Conservation (phyloP, 2,113 vertebrate species). For the Tor tambroides region DNA sequence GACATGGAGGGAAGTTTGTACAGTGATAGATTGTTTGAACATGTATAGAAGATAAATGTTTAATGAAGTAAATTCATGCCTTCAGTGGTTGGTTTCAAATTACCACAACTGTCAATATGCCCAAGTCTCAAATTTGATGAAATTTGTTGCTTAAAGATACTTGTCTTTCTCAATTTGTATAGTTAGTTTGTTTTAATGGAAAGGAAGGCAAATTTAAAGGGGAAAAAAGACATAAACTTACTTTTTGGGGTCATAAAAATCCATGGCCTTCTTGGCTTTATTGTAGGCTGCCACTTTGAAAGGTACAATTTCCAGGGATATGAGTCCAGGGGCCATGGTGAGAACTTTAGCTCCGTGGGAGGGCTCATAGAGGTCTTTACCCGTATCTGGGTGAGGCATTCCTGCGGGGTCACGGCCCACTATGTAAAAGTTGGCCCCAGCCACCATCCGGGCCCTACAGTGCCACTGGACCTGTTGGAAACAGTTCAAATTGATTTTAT, state of each 20-base stretch:
- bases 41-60: constrained; percentile 32
- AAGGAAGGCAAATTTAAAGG: constrained; percentile 38
- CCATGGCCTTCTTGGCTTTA: constrained; percentile 92
- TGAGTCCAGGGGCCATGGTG: constrained; percentile 97
- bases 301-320: constrained; percentile 94
- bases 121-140: neutral
- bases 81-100: constrained; percentile 26
- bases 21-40: constrained; percentile 59
- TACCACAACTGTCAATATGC: neutral
- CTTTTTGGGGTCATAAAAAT: constrained; percentile 93
- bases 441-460: constrained; percentile 95
- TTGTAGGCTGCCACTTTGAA: constrained; percentile 98
- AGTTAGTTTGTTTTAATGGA: neutral
- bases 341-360: constrained; percentile 95
- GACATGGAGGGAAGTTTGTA: constrained; percentile 38
- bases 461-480: constrained; percentile 95
- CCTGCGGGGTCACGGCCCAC: constrained; percentile 97
- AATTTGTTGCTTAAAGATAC: neutral
- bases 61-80: neutral
- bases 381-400: constrained; percentile 93
- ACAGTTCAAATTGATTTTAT: neutral
- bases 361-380: constrained; percentile 95
- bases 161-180: neutral
- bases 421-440: constrained; percentile 98
- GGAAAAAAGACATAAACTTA: constrained; percentile 76